Evolutionary conservation across 2,113 vertebrate genomes (phyloP).

Genomic region (Gila orcuttii): DNA sequence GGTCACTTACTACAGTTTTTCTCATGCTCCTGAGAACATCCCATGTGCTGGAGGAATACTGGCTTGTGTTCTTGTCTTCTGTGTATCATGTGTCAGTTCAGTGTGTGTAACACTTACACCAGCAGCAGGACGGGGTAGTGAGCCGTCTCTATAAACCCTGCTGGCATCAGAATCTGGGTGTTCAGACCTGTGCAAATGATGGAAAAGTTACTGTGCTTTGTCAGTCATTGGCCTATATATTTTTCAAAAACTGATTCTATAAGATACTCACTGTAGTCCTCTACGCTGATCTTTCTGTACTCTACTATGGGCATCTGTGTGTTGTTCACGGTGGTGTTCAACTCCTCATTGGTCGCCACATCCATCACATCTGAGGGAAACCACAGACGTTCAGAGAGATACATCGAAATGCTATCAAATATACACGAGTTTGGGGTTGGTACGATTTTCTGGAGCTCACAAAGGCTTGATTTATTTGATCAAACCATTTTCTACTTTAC

Average conservation of each 20-base stretch:
- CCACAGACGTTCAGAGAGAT: not conserved
- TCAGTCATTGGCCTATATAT: not conserved
- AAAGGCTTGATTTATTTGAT: not conserved
- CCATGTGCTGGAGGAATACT: too few relatives aligned
- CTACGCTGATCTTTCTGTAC: constrained; percentile 81
- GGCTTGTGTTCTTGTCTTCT: not conserved
- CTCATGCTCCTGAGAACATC: too few relatives aligned
- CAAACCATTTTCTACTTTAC: not conserved
- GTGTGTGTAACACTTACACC: constrained; percentile 82
- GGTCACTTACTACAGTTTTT: not conserved
- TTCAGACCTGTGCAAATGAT: constrained; percentile 77
- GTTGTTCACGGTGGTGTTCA: constrained; percentile 77
- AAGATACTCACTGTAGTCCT: constrained; percentile 86
- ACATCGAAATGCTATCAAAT: not conserved
- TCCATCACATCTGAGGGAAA: constrained; percentile 82
- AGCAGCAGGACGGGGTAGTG: constrained; percentile 93
- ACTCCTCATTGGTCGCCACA: constrained; percentile 84
- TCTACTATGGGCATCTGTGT: constrained; percentile 92
- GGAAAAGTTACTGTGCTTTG: not conserved
- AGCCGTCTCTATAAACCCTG: constrained; percentile 79
- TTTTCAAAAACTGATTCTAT: not conserved
- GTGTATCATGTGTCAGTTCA: not conserved
- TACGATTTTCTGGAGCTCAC: not conserved
- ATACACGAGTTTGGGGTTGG: not conserved
- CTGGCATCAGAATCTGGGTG: constrained; percentile 92